Percentiles rank a stretch among this genome's conserved stretches.
These are phyloP conservation scores for Berghia stephanieae DNA, from an alignment of 1,140 invertebrate species.

Conservation along the genomic window DNA sequence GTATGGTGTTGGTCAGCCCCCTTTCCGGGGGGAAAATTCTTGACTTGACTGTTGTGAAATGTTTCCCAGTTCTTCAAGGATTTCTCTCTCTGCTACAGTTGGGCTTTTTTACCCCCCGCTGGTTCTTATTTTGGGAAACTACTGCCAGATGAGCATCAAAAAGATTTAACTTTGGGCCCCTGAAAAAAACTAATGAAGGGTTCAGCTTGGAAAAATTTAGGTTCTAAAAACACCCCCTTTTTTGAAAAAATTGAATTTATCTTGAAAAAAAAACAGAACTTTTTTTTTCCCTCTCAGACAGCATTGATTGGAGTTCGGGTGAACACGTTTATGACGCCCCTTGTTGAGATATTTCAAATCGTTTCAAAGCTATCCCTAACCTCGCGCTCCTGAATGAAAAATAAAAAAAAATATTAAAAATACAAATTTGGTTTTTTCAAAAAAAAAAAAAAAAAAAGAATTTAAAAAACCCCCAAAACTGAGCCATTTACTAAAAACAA, in stretches of 20 bases:
- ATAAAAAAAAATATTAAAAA: conserved; percentile 10
- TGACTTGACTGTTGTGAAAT: conserved; percentile 38
- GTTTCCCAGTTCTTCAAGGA: conserved; percentile 40
- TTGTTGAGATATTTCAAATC: conserved; percentile 46
- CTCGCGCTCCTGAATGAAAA: conserved; percentile 50
- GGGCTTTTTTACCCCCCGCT: neutral
- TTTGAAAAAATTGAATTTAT: neutral
- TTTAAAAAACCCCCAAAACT: neutral
- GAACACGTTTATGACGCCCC: conserved; percentile 19
- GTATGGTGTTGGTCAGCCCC: conserved; percentile 34
- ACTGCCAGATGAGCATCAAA: neutral
- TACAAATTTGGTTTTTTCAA: neutral
- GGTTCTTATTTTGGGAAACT: neutral
- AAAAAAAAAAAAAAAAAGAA: neutral
- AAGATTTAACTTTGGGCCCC: neutral
- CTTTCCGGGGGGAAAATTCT: conserved; percentile 41
- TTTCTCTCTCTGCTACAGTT: conserved; percentile 4
- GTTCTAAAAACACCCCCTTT: neutral
- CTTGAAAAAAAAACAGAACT: neutral
- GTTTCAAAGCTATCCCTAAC: conserved; percentile 49
- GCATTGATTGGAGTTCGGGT: conserved; percentile 34
- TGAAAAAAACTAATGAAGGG: no score
- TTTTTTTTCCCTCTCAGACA: conserved; percentile 6
- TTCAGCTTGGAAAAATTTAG: no score
- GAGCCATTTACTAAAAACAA: no score